Percentiles rank a stretch among this genome's conserved stretches.
phyloP scores from a whole-genome alignment of 2,113 vertebrate species.

The Excalfactoria chinensis region DNA sequence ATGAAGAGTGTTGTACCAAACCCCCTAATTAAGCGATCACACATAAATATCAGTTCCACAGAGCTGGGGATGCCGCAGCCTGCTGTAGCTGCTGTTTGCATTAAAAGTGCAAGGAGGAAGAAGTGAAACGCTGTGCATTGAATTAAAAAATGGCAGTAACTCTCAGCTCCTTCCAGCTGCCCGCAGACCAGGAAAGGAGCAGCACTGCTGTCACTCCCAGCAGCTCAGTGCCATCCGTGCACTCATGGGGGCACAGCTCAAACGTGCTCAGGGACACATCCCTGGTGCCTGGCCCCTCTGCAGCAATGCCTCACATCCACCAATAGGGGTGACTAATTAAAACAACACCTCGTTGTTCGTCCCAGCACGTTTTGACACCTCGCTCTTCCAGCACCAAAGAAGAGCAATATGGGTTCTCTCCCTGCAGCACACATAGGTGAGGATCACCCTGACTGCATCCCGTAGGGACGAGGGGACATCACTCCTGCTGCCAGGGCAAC shows the following conservation, averaged over 20 bases:
- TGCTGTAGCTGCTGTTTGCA: not conserved
- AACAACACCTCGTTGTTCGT: not conserved
- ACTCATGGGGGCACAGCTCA: fast-evolving
- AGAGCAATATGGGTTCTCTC: not conserved
- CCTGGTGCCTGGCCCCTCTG: fast-evolving
- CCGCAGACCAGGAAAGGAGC: not conserved
- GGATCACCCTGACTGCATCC: not conserved
- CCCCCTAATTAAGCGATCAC: not conserved
- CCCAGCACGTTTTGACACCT: not conserved
- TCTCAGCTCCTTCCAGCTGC: not conserved
- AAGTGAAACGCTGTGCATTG: fast-evolving
- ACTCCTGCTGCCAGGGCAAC: not conserved
- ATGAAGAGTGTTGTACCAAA: not conserved
- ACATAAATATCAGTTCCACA: not conserved
- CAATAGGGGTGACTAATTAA: not conserved
- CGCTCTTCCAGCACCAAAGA: not conserved
- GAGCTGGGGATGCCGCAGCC: not conserved
- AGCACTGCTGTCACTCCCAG: not conserved
- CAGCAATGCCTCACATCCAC: not conserved
- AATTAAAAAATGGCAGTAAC: not conserved
- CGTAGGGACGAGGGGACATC: not conserved
- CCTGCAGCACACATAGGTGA: not conserved
- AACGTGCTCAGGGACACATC: not conserved
- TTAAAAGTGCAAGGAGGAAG: not conserved
- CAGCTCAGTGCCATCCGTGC: not conserved